These are phyloP conservation scores for Altica lythri DNA, from an alignment of 2,888 invertebrate species.

Conservation along the genomic window DNA sequence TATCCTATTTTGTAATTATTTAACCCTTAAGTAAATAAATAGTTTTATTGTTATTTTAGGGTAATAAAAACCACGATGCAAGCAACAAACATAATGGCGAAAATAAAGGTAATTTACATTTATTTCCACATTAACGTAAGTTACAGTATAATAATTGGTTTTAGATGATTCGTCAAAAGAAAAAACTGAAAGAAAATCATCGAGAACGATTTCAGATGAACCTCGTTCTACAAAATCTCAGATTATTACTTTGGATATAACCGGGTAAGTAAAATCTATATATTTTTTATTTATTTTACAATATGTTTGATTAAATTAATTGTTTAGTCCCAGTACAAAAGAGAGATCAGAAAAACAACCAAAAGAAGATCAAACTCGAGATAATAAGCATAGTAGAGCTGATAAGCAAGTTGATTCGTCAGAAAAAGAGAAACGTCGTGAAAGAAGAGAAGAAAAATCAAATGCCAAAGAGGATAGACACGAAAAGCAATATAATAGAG, in stretches of 20 bases:
- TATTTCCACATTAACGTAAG: too few species aligned
- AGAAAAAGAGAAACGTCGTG: slow-evolving; percentile 65
- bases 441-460: slow-evolving; percentile 59
- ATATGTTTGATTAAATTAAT: slow-evolving; percentile 3
- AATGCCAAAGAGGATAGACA: slow-evolving; percentile 46
- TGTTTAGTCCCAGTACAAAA: slow-evolving; percentile 39
- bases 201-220: slow-evolving; percentile 43
- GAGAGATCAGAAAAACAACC: slow-evolving; percentile 53
- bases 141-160: slow-evolving; percentile 21
- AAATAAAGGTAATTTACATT: slow-evolving; percentile 48
- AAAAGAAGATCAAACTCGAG: slow-evolving; percentile 56
- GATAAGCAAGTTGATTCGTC: slow-evolving; percentile 64
- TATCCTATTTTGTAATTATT: too few species aligned
- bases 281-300: background rate
- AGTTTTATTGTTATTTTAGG: too few species aligned
- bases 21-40: too few species aligned
- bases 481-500: slow-evolving; percentile 52
- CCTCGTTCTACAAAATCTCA: slow-evolving; percentile 40
- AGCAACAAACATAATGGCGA: slow-evolving; percentile 59
- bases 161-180: slow-evolving; percentile 44
- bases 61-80: slow-evolving; percentile 41
- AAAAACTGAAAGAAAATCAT: slow-evolving; percentile 46
- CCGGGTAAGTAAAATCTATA: slow-evolving; percentile 38
- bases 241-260: slow-evolving; percentile 42
- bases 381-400: slow-evolving; percentile 62